A percentile compares a stretch with the other conserved stretches of the same genome.
phyloP scores from a whole-genome alignment of 2,888 invertebrate genomes.

The Eristalis pertinax region DNA sequence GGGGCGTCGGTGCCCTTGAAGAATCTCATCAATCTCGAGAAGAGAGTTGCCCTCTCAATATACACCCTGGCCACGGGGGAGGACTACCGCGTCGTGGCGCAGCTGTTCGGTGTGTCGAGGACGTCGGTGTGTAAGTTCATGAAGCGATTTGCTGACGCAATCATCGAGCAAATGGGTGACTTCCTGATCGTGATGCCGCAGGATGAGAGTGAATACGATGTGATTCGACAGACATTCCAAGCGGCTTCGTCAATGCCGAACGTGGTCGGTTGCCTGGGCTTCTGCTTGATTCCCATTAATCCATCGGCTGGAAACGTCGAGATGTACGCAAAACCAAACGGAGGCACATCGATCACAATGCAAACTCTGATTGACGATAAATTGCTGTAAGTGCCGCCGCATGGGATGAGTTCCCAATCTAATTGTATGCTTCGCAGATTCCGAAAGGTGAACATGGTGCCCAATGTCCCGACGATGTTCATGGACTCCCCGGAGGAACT shows the following conservation, averaged over 20 bases:
- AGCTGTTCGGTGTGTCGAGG: slow-evolving; percentile 76
- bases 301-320: slow-evolving; percentile 73
- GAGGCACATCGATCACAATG: slow-evolving; percentile 75
- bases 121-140: slow-evolving; percentile 77
- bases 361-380: slow-evolving; percentile 78
- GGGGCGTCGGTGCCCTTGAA: slow-evolving; percentile 66
- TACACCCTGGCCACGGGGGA: slow-evolving; percentile 78
- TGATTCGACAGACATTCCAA: slow-evolving; percentile 76
- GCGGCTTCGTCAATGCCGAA: slow-evolving; percentile 77
- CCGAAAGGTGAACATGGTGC: slow-evolving; percentile 77
- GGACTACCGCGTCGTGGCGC: slow-evolving; percentile 76
- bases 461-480: slow-evolving; percentile 74
- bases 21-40: slow-evolving; percentile 75
- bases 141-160: slow-evolving; percentile 77
- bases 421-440: slow-evolving; percentile 73
- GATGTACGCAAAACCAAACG: slow-evolving; percentile 65
- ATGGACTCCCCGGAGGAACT: slow-evolving; percentile 75
- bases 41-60: slow-evolving; percentile 77
- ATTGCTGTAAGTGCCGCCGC: slow-evolving; percentile 73
- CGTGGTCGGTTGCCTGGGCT: slow-evolving; percentile 77
- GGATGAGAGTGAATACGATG: slow-evolving; percentile 74
- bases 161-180: slow-evolving; percentile 75
- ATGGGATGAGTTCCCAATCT: neutral
- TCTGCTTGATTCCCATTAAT: slow-evolving; percentile 76
- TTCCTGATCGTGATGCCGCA: slow-evolving; percentile 76